Evolutionary conservation across 2,113 vertebrate species (phyloP).

Genomic region (Fregata magnificens): DNA sequence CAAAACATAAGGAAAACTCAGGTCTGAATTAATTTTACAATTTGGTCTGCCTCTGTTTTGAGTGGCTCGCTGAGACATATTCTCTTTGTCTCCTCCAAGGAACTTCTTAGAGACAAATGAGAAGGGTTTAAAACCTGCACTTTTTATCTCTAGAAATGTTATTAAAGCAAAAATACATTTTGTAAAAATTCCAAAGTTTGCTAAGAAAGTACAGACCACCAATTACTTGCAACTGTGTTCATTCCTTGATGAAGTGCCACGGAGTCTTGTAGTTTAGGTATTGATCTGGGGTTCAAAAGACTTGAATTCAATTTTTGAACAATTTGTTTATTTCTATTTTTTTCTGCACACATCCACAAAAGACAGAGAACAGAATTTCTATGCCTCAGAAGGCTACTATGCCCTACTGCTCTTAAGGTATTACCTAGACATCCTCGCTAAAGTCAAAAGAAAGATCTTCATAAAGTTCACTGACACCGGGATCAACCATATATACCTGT

Average conservation of each 20-base stretch:
- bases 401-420: neutral
- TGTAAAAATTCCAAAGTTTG: neutral
- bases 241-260: neutral
- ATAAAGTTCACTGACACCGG: neutral
- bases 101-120: neutral
- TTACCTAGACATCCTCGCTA: neutral
- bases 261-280: neutral
- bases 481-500: neutral
- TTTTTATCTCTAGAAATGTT: neutral
- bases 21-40: neutral
- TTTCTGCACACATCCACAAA: neutral
- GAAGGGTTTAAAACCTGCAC: neutral
- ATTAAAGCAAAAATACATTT: neutral
- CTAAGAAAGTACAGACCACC: neutral
- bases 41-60: neutral
- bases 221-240: neutral
- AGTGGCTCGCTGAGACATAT: neutral
- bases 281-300: neutral
- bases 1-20: neutral
- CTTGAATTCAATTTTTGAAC: neutral
- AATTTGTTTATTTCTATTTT: neutral
- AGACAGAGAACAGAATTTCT: neutral
- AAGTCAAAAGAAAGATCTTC: neutral
- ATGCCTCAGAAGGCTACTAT: neutral
- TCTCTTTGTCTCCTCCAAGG: neutral